These are phyloP conservation scores for Drosophila acutilabella DNA, from an alignment of 2,888 invertebrate genomes.

Conservation along the genomic window DNA sequence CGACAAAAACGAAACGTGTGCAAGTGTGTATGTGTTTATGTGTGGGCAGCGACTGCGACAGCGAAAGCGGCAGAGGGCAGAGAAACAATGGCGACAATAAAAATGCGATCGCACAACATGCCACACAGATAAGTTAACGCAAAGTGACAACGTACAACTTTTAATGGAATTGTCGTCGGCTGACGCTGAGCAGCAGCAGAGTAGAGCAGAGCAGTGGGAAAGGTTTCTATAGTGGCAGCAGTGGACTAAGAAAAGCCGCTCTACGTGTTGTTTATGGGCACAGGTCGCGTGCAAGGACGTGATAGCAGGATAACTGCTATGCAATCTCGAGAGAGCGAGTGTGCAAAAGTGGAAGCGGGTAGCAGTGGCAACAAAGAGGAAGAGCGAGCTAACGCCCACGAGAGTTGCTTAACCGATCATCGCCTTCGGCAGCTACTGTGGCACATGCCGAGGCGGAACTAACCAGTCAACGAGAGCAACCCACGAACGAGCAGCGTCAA, in stretches of 20 bases:
- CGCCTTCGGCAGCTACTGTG: conserved; percentile 76
- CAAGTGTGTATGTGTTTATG: conserved; percentile 44
- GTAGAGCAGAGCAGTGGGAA: conserved; percentile 2
- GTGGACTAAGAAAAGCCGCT: conserved; percentile 22
- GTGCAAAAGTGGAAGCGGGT: not conserved
- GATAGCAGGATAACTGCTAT: conserved; percentile 44
- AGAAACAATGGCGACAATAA: conserved; percentile 82
- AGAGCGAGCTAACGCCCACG: conserved; percentile 64
- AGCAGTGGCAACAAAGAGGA: conserved; percentile 1
- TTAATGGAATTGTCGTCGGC: conserved; percentile 81
- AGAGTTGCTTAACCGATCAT: conserved; percentile 58
- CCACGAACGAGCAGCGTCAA: conserved; percentile 20
- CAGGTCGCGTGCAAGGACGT: conserved; percentile 68
- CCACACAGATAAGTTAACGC: conserved; percentile 78
- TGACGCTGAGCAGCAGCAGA: conserved; percentile 31
- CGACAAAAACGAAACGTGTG: conserved; percentile 61
- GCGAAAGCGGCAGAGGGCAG: conserved; percentile 19
- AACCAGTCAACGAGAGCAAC: conserved; percentile 67
- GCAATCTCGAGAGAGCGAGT: conserved; percentile 5
- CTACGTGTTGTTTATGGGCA: conserved; percentile 56
- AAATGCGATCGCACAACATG: conserved; percentile 82
- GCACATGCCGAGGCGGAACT: conserved; percentile 80
- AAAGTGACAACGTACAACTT: conserved; percentile 81
- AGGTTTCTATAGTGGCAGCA: not conserved
- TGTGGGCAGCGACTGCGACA: conserved; percentile 51